phyloP scores from a whole-genome alignment of 2,888 invertebrate species.

The Ecdyonurus torrentis region DNA sequence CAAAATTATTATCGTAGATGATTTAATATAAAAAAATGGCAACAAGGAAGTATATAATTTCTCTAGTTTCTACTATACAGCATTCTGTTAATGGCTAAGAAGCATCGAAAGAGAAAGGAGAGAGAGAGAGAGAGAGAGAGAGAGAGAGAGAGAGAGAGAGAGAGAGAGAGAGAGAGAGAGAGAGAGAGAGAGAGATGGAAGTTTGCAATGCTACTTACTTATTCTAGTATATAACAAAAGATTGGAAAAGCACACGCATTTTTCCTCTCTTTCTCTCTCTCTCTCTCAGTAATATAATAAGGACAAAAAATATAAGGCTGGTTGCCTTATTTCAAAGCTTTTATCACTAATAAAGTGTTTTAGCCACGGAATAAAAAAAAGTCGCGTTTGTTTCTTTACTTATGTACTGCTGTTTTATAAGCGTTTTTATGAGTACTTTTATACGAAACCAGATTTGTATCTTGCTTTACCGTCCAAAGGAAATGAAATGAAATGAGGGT shows the following conservation, averaged over 20 bases:
- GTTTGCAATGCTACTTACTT: too few relatives aligned
- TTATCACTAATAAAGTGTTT: neutral
- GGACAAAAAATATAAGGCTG: neutral
- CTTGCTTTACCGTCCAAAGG: neutral
- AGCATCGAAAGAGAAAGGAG: neutral
- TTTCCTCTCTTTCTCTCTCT: neutral
- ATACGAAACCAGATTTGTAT: neutral
- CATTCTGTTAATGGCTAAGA: neutral
- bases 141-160: too few relatives aligned
- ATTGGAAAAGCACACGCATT: neutral
- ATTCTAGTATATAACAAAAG: neutral
- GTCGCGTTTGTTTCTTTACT: too few relatives aligned
- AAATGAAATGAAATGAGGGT: neutral
- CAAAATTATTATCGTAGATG: too few relatives aligned
- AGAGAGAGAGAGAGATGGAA: too few relatives aligned
- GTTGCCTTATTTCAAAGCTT: neutral
- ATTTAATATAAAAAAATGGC: neutral
- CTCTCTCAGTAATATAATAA: too few relatives aligned
- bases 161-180: too few relatives aligned
- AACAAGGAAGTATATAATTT: neutral
- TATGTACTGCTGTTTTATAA: neutral
- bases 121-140: too few relatives aligned
- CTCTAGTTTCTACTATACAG: neutral
- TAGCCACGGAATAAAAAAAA: neutral
- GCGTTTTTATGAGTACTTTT: too few relatives aligned